Percentiles rank a stretch among this genome's conserved stretches.
Evolutionary conservation across 2,113 vertebrate species (phyloP).

Genomic region (Buteo buteo): DNA sequence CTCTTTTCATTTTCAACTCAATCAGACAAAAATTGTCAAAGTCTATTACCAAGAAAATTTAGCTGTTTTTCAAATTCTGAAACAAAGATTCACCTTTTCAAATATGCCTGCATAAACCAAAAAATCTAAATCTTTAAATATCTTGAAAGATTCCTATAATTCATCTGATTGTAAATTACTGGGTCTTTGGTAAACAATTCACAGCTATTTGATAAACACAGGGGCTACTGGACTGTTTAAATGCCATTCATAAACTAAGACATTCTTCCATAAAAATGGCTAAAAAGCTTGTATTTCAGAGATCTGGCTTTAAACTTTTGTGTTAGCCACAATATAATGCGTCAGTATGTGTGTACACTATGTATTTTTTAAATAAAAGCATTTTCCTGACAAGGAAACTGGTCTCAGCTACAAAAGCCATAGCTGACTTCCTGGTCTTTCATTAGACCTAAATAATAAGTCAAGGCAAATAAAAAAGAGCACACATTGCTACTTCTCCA

Average conservation of each 20-base stretch:
- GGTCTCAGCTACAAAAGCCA: neutral
- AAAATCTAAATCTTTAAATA: neutral
- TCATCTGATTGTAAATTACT: neutral
- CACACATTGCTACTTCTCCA: neutral
- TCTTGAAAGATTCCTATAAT: neutral
- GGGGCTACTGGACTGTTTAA: neutral
- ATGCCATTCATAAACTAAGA: neutral
- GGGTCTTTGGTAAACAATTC: neutral
- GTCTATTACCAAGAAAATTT: neutral
- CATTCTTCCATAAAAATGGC: neutral
- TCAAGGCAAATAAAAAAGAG: neutral
- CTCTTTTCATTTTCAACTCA: neutral
- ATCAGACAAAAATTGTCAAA: neutral
- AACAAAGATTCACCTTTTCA: neutral
- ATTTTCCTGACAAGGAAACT: neutral
- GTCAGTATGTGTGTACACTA: neutral
- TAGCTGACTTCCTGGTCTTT: neutral
- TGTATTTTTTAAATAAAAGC: neutral
- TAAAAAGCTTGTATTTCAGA: neutral
- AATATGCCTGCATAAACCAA: neutral
- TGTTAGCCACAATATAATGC: neutral
- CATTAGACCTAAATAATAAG: neutral
- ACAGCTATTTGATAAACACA: neutral
- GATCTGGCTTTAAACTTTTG: neutral
- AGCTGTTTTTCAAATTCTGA: neutral